Evolutionary conservation across 2,797 vertebrate species (phyloP), one percentile per base, ranked within the genome.

Genomic region (Argya squamiceps): DNA sequence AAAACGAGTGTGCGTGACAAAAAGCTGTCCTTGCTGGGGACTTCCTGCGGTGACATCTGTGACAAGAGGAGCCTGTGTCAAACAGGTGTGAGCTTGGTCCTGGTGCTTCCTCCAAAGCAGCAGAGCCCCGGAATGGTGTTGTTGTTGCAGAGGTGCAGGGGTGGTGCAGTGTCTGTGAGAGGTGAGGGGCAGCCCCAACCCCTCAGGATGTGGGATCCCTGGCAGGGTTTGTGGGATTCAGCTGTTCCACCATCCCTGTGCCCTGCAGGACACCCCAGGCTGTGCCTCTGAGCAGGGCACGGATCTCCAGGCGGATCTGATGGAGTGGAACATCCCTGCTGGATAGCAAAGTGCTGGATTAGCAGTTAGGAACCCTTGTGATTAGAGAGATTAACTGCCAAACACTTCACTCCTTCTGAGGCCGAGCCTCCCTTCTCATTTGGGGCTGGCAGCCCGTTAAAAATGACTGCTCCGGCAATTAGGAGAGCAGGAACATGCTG

Each of bases 311-410:
- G 15, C 37, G 23, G 27, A 7, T 41, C 50, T 70, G 81, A 76
- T 30, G 6, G 82, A 92, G 65, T 11, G 56, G 41, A 80, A 65
- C 53, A 73, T 88, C 79, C 89, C 94, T 69, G 88, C 62, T 58
- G 91, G 64, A 83, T 22, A 80, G 78, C 78, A 55, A 60, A 91
- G 41, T 32, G 89, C 84, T 88, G 71, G 60, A 88, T 83, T 87
- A 91, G 94, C 93, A 89, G 32, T 65, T 58, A 30, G 81, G 44
- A 82, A 21, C 85, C 70, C 63, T 30, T 32, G 89, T 71, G 91
- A 89, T 93, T 85, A 62, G 75, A 88, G 71, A 80, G 89, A 92
- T 94, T 47, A 85, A 88, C 75, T 87, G 69, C 81, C 89, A n/a
- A 88, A 78, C 75, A 78, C 91, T 92, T 76, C 32, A 12, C 43